Percentiles rank a stretch among this genome's conserved stretches.
These are phyloP conservation scores for Dolichoris vasculosae DNA, from an alignment of 1,140 invertebrate species.

Conservation along the genomic window DNA sequence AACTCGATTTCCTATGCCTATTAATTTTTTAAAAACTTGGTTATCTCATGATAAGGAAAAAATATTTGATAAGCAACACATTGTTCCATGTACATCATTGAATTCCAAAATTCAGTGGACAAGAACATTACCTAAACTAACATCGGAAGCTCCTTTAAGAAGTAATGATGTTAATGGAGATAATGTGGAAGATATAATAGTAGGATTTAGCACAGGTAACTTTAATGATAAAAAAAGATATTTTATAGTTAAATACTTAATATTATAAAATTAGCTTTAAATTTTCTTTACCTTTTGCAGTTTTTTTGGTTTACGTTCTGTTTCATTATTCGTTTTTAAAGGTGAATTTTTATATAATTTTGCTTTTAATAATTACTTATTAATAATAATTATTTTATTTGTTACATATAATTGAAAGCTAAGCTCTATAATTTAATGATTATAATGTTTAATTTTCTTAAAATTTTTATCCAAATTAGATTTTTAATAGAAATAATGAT, in stretches of 20 bases:
- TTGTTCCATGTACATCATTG: conserved; percentile 82
- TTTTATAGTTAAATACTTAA: conserved; percentile 42
- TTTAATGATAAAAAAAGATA: conserved; percentile 40
- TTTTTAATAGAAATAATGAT: neutral
- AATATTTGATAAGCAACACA: conserved; percentile 59
- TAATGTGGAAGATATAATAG: conserved; percentile 83
- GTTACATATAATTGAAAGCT: conserved; percentile 16
- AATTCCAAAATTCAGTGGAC: conserved; percentile 83
- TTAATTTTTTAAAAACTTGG: conserved; percentile 78
- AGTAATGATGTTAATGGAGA: conserved; percentile 85
- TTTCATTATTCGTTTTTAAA: conserved; percentile 32
- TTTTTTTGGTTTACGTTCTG: conserved; percentile 53
- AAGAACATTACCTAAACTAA: conserved; percentile 82
- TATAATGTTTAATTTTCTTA: neutral
- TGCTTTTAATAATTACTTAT: conserved; percentile 36
- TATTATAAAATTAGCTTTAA: conserved; percentile 39
- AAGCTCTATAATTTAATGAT: neutral
- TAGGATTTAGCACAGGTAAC: conserved; percentile 88
- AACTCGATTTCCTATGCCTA: conserved; percentile 79
- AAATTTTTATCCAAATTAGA: too few species aligned
- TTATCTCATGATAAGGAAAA: conserved; percentile 61
- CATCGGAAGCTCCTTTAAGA: conserved; percentile 84
- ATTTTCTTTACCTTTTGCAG: conserved; percentile 54
- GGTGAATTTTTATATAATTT: conserved; percentile 44
- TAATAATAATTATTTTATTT: neutral